These are phyloP conservation scores for Caloenas nicobarica DNA, from an alignment of 2,113 vertebrate genomes.

Conservation along the genomic window DNA sequence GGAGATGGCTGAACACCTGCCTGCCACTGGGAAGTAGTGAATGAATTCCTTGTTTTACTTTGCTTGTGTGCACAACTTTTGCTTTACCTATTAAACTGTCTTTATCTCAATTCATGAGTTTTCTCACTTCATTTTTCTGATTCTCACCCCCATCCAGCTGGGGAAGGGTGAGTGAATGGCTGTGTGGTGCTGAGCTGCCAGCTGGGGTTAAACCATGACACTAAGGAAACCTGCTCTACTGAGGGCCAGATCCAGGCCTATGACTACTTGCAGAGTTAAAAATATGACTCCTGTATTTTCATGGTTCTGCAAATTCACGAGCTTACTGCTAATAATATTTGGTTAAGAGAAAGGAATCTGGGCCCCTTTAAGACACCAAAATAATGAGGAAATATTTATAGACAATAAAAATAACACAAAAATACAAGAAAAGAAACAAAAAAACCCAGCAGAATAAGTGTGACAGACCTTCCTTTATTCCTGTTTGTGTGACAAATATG, in stretches of 20 bases:
- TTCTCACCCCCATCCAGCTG: too few species aligned
- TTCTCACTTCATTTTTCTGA: too few species aligned
- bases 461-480: neutral
- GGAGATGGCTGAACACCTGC: too few species aligned
- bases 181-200: too few species aligned
- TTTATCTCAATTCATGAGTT: too few species aligned
- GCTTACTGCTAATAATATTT: neutral
- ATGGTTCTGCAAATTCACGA: neutral
- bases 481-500: neutral
- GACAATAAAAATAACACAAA: neutral
- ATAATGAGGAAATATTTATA: neutral
- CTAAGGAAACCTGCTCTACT: neutral
- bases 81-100: too few species aligned
- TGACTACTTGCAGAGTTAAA: neutral
- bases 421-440: too few species aligned
- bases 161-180: too few species aligned
- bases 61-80: too few species aligned
- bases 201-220: too few species aligned
- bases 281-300: neutral
- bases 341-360: accelerated
- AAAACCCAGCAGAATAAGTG: neutral
- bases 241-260: neutral
- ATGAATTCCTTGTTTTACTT: too few species aligned
- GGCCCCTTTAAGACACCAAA: neutral
- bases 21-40: too few species aligned